phyloP scores from a whole-genome alignment of 2,888 invertebrate genomes.

The Chalcis sispes region DNA sequence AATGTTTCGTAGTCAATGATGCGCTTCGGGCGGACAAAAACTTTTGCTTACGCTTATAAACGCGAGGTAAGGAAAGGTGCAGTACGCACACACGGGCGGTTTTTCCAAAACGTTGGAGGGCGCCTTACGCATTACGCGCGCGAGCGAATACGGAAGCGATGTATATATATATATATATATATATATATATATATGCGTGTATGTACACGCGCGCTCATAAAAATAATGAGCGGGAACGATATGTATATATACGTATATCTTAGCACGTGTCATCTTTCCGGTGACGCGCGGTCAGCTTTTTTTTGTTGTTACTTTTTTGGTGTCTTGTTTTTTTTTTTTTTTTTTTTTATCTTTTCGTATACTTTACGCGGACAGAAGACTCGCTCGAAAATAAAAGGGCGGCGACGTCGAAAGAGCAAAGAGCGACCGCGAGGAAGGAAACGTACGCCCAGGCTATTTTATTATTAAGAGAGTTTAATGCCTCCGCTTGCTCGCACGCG shows the following conservation, averaged over 20 bases:
- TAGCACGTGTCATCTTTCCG: constrained; percentile 69
- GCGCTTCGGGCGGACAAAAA: constrained; percentile 10
- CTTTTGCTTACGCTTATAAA: background rate
- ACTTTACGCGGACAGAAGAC: background rate
- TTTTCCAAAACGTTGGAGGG: constrained; percentile 43
- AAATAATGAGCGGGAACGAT: constrained; percentile 64
- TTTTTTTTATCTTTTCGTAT: no score
- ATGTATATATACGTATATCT: constrained; percentile 35
- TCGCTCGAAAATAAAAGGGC: no score
- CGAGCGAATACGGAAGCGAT: constrained; percentile 66
- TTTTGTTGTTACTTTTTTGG: no score
- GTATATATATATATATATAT: constrained; percentile 63
- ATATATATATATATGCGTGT: constrained; percentile 11
- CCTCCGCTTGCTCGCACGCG: constrained; percentile 14
- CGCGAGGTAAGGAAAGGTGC: constrained; percentile 5
- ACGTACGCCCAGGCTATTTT: constrained; percentile 39
- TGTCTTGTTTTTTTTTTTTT: no score
- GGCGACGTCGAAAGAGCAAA: background rate
- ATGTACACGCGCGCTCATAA: constrained; percentile 69
- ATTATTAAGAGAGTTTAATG: constrained; percentile 55
- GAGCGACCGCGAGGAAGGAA: constrained; percentile 1
- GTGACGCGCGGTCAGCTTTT: constrained; percentile 19
- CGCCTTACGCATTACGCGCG: constrained; percentile 38
- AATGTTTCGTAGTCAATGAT: constrained; percentile 56
- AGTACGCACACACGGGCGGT: background rate